Conservation (phyloP, 2,888 invertebrate species). For the Synergus itoensis region DNA sequence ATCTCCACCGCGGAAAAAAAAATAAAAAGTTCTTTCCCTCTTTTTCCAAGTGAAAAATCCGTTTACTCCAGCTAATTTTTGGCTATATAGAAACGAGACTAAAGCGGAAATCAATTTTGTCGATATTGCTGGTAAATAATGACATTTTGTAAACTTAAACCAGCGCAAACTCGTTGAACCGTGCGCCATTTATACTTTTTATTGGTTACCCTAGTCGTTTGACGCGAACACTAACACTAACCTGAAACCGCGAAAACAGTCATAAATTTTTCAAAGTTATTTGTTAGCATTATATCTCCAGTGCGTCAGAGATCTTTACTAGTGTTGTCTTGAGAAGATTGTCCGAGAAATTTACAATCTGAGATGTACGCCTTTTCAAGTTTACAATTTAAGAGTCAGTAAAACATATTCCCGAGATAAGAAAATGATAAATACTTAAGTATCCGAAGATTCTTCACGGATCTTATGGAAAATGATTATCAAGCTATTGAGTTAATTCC, state of each 20-base stretch:
- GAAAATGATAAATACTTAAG: too few relatives aligned
- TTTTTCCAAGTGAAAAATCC: not conserved
- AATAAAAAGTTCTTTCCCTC: not conserved
- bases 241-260: constrained; percentile 17
- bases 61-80: not conserved
- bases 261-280: not conserved
- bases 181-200: constrained; percentile 20
- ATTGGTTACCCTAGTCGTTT: constrained; percentile 4
- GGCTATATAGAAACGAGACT: not conserved
- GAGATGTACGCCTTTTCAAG: too few relatives aligned
- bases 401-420: too few relatives aligned
- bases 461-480: not conserved
- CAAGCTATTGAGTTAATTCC: not conserved
- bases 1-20: not conserved
- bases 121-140: constrained; percentile 23
- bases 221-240: constrained; percentile 3
- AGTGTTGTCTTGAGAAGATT: not conserved
- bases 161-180: constrained; percentile 24
- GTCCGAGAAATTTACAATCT: not conserved
- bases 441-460: too few relatives aligned
- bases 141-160: constrained; percentile 30
- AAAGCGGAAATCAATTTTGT: constrained; percentile 4
- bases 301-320: not conserved
- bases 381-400: too few relatives aligned
- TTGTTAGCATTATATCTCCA: not conserved